These are phyloP conservation scores for Ailuropoda melanoleuca DNA, from an alignment of 2,113 vertebrate species.

Conservation along the genomic window DNA sequence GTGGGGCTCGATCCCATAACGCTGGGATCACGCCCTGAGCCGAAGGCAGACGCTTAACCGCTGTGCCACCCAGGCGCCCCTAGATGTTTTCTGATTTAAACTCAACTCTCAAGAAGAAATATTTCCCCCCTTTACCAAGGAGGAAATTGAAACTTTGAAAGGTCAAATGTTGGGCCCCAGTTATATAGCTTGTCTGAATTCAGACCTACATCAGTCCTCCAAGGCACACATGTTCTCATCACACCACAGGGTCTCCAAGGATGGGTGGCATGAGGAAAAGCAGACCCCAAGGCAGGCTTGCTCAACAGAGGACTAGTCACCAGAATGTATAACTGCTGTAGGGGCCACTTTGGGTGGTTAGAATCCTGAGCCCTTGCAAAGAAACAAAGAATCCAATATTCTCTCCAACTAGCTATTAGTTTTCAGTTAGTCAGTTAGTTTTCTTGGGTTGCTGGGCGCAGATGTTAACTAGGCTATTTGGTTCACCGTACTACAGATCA, in stretches of 20 bases:
- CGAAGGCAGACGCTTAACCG: too few species aligned
- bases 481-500: not conserved
- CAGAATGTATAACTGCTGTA: not conserved
- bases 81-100: not conserved
- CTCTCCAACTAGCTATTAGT: not conserved
- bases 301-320: not conserved
- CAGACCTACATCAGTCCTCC: not conserved
- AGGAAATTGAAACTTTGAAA: not conserved
- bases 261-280: not conserved
- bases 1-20: too few species aligned
- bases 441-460: not conserved
- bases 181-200: not conserved
- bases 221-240: not conserved
- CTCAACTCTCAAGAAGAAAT: not conserved
- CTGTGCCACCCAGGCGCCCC: too few species aligned
- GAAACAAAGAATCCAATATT: not conserved
- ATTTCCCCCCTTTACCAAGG: not conserved
- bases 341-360: not conserved
- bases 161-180: not conserved
- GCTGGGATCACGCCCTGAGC: too few species aligned
- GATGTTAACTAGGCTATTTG: not conserved
- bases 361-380: not conserved
- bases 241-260: not conserved
- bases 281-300: not conserved
- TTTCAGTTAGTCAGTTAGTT: not conserved